These are phyloP conservation scores for Ectemnius cavifrons DNA, from an alignment of 2,888 invertebrate genomes.

Conservation along the genomic window DNA sequence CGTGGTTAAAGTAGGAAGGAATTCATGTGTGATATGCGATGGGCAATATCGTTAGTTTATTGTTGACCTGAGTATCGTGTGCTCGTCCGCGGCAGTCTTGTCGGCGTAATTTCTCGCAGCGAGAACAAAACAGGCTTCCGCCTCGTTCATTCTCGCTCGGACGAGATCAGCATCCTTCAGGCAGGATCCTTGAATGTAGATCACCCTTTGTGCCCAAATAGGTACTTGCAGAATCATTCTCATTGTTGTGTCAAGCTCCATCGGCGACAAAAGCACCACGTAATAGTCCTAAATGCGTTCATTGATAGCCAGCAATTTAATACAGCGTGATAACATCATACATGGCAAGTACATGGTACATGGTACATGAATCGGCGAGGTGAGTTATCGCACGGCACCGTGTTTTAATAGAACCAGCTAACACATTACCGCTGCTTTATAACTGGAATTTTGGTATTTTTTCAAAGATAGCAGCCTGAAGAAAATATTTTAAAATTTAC, in stretches of 20 bases:
- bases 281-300: slow-evolving; percentile 87
- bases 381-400: neutral
- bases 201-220: slow-evolving; percentile 98
- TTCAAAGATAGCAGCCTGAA: too few relatives aligned
- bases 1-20: too few relatives aligned
- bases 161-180: slow-evolving; percentile 97
- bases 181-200: slow-evolving; percentile 96
- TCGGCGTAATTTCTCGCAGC: slow-evolving; percentile 98
- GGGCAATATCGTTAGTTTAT: neutral
- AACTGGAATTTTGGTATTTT: too few relatives aligned
- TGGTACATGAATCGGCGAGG: neutral
- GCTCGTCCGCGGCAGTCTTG: slow-evolving; percentile 94
- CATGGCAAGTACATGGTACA: neutral
- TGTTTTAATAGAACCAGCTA: too few relatives aligned
- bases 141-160: slow-evolving; percentile 97
- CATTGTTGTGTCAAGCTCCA: slow-evolving; percentile 98
- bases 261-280: slow-evolving; percentile 96
- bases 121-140: slow-evolving; percentile 97
- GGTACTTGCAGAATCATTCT: slow-evolving; percentile 98
- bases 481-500: too few relatives aligned
- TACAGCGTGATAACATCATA: neutral
- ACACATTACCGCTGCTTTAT: too few relatives aligned
- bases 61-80: slow-evolving; percentile 83
- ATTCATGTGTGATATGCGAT: too few relatives aligned
- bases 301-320: slow-evolving; percentile 2